Evolutionary conservation across 2,888 invertebrate genomes (phyloP), one percentile per base, ranked within the genome.

Genomic region (Bhutanitis thaidina): DNA sequence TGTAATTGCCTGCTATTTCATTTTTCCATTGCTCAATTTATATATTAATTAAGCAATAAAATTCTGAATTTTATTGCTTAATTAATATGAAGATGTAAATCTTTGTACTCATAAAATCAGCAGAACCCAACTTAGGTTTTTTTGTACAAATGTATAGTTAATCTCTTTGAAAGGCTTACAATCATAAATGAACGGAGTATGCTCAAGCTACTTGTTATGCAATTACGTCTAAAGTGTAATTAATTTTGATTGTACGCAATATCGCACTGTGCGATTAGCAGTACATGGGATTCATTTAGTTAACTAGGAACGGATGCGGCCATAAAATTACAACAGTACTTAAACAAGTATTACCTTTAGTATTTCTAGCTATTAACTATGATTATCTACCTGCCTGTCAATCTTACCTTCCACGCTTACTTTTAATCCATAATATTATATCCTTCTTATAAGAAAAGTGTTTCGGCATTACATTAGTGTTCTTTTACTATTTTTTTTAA

Each of bases 211-310:
- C n/a, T 34, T n/a, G 30, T 38, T 29, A 39, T 50, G 39, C 43
- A 41, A 48, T 48, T 41, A 41, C 35, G 40, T 43, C 32, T 15
- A n/a, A 25, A 27, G 43, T n/a, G 30, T 44, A 44, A 49, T 49
- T 49, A 49, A 27, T 39, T 39, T 35, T 44, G 34, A 50, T 39
- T 32, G 44, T 50, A 44, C 13, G 39, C 34, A 44, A 32, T 44
- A 44, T 44, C 32, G 38, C 38, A 20, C 10, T 47, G 8, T 14
- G 39, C 27, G 34, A 39, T 50, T 50, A 44, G 29, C 35, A 36
- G 37, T 16, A 25, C 39, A n/a, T 3, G 30, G 30, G 45, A 37
- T 34, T 34, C 20, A 10, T 49, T 50, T 39, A 44, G 39, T 44
- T 39, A 44, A 44, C 27, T 8, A 34, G 15, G 38, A 50, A 39